phyloP scores from a whole-genome alignment of 2,888 invertebrate genomes.

The Eustalomyia histrio region DNA sequence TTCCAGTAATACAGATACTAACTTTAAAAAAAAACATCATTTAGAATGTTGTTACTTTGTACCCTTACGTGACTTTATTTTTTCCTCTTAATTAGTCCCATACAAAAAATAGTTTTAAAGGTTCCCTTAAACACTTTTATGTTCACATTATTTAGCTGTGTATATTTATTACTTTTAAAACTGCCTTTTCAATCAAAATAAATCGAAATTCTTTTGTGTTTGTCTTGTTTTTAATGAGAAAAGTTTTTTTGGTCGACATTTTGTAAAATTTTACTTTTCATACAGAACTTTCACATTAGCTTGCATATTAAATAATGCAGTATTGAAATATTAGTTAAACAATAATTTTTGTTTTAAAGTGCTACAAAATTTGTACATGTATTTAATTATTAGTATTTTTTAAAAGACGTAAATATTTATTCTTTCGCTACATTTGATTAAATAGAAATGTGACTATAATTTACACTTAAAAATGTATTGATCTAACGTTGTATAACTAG shows the following conservation, averaged over 20 bases:
- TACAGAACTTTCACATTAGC: too few species aligned
- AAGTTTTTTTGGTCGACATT: conserved; percentile 29
- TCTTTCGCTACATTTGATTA: too few species aligned
- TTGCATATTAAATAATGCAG: too few species aligned
- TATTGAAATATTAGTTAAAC: too few species aligned
- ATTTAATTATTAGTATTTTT: too few species aligned
- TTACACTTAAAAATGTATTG: too few species aligned
- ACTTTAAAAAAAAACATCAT: background rate
- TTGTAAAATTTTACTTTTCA: background rate
- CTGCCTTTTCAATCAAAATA: conserved; percentile 11
- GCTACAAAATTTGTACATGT: too few species aligned
- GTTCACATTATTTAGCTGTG: background rate
- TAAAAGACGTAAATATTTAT: too few species aligned
- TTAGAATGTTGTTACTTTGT: background rate
- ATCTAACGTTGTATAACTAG: too few species aligned
- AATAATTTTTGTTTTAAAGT: too few species aligned
- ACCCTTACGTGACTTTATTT: background rate
- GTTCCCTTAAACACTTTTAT: background rate
- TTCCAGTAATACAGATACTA: background rate
- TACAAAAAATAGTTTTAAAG: background rate
- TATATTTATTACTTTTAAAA: background rate
- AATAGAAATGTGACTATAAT: too few species aligned
- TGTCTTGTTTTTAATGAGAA: conserved; percentile 28
- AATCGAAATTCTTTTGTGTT: background rate
- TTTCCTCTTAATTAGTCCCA: conserved; percentile 12